Conservation (phyloP, 2,113 vertebrate species). For the Nothoprocta perdicaria region DNA sequence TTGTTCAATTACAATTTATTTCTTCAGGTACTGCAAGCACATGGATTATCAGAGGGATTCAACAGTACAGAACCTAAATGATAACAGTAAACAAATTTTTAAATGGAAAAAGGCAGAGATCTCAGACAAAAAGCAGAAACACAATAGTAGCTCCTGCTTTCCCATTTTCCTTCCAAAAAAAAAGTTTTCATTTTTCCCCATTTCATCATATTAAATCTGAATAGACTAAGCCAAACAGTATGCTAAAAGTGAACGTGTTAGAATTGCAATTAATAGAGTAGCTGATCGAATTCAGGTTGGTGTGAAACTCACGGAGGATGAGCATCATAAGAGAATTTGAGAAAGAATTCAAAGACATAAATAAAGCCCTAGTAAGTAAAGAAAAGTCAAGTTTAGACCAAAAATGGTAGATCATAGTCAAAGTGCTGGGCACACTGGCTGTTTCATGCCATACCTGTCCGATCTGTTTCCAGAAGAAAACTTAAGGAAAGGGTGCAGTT, state of each 20-base stretch:
- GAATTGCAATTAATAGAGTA: not conserved
- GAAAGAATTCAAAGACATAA: not conserved
- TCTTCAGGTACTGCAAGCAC: not conserved
- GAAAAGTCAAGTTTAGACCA: too few species aligned
- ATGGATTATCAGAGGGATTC: not conserved
- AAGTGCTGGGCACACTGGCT: fast-evolving
- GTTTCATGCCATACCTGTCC: not conserved
- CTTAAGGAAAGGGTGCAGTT: not conserved
- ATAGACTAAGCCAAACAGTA: not conserved
- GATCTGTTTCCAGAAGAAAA: not conserved
- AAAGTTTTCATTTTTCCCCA: too few species aligned
- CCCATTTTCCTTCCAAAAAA: too few species aligned
- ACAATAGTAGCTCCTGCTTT: too few species aligned
- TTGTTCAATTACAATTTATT: not conserved
- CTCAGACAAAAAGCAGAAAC: not conserved
- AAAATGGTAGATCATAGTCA: not conserved
- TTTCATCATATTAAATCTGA: not conserved
- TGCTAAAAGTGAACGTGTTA: too few species aligned
- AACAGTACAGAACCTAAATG: not conserved
- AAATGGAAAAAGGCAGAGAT: not conserved
- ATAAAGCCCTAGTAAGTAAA: not conserved
- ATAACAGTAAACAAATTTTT: not conserved
- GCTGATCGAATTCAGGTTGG: not conserved
- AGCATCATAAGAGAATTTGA: not conserved
- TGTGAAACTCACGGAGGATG: not conserved